Conservation (phyloP, 1,140 invertebrate genomes). For the Cecropterus lyciades region DNA sequence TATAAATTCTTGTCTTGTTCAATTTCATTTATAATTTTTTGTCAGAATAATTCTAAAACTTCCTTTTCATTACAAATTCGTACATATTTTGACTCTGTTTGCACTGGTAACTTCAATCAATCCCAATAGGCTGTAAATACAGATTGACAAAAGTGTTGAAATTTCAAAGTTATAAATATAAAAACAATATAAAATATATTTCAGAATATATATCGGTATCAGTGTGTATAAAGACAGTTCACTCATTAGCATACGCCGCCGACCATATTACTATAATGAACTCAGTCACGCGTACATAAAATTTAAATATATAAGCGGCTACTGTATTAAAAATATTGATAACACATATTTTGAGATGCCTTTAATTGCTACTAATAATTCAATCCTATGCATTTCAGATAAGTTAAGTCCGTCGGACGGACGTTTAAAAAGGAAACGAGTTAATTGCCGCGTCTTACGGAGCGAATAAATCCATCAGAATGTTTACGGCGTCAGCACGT, state of each 20-base stretch:
- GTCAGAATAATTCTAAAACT: no score
- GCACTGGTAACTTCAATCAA: no score
- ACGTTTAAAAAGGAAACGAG: conserved; percentile 60
- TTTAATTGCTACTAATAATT: conserved; percentile 81
- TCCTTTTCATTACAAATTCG: no score
- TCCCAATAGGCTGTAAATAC: no score
- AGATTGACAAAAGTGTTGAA: no score
- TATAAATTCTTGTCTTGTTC: no score
- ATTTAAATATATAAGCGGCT: conserved; percentile 80
- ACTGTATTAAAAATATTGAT: conserved; percentile 83
- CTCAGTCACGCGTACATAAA: conserved; percentile 77
- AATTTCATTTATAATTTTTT: no score
- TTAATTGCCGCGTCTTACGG: conserved; percentile 70
- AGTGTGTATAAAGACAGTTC: conserved; percentile 41
- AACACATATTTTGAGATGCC: conserved; percentile 75
- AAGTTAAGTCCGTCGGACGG: conserved; percentile 64
- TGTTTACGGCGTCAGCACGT: conserved; percentile 59
- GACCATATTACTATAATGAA: conserved; percentile 74
- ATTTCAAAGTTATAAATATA: background rate
- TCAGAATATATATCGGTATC: conserved; percentile 1
- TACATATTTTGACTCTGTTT: no score
- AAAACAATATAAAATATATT: background rate
- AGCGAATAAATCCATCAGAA: conserved; percentile 66
- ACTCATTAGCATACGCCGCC: conserved; percentile 60
- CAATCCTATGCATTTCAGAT: conserved; percentile 75